Evolutionary conservation across 1,140 invertebrate species (phyloP).

Genomic region (Drosophila chauvacae): DNA sequence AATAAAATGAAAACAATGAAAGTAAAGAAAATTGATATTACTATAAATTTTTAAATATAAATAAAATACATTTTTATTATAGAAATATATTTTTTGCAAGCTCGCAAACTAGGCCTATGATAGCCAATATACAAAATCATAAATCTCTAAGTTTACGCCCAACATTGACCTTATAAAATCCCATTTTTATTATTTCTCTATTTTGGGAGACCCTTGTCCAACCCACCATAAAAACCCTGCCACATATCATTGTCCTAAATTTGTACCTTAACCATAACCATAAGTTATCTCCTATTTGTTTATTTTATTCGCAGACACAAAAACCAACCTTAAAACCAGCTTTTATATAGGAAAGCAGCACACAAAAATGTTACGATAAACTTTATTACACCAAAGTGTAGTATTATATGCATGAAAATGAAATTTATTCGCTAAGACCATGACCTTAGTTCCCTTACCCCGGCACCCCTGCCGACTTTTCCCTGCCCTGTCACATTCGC

Average conservation of each 20-base stretch:
- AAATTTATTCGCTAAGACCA: constrained; percentile 56
- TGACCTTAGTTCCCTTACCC: constrained; percentile 12
- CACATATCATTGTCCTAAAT: constrained; percentile 8
- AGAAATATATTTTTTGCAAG: not conserved
- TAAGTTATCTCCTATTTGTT: constrained; percentile 26
- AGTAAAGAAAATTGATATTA: too few relatives aligned
- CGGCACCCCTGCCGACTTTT: constrained; percentile 8
- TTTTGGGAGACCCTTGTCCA: not conserved
- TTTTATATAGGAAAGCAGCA: constrained; percentile 19
- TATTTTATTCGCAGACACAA: constrained; percentile 15
- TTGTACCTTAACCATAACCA: constrained; percentile 24
- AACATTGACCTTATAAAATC: not conserved
- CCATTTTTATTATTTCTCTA: constrained; percentile 1
- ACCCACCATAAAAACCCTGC: not conserved
- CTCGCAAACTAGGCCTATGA: not conserved
- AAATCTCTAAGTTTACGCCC: not conserved
- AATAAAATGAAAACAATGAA: too few relatives aligned
- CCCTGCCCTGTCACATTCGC: constrained; percentile 38
- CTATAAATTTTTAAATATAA: not conserved
- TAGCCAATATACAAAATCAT: not conserved
- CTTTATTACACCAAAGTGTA: constrained; percentile 37
- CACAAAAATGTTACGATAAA: constrained; percentile 46
- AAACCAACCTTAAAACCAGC: not conserved
- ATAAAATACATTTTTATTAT: not conserved
- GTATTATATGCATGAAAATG: constrained; percentile 36